phyloP scores from a whole-genome alignment of 2,888 invertebrate genomes.

The Brachyopa scutellaris region DNA sequence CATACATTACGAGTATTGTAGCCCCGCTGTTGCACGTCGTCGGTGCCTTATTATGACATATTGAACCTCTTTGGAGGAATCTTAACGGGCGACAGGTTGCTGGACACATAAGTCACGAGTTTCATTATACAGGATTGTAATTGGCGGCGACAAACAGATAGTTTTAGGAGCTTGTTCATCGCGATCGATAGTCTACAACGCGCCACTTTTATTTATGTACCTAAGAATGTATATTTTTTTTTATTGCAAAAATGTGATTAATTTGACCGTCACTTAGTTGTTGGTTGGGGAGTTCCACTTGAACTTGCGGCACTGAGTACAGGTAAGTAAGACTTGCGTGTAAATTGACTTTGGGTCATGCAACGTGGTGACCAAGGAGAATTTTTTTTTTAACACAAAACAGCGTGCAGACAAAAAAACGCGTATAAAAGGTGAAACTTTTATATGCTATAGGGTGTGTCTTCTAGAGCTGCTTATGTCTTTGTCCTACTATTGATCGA shows the following conservation, averaged over 20 bases:
- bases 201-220: constrained; percentile 37
- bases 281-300: constrained; percentile 33
- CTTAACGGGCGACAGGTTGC: constrained; percentile 47
- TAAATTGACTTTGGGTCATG: constrained; percentile 57
- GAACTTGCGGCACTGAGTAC: constrained; percentile 50
- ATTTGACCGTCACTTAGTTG: constrained; percentile 48
- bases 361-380: constrained; percentile 38
- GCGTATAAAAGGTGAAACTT: constrained; percentile 19
- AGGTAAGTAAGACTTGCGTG: constrained; percentile 37
- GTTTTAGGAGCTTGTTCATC: constrained; percentile 55
- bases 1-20: constrained; percentile 47
- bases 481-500: too few species aligned
- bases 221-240: constrained; percentile 16
- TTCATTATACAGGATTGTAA: constrained; percentile 47
- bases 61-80: constrained; percentile 37
- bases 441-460: constrained; percentile 34
- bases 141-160: constrained; percentile 41
- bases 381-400: background rate
- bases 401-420: constrained; percentile 14
- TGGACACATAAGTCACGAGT: constrained; percentile 68
- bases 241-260: constrained; percentile 56
- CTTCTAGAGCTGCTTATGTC: too few species aligned
- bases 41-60: constrained; percentile 66
- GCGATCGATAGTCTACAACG: constrained; percentile 56
- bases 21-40: background rate